Percentiles rank a stretch among this genome's conserved stretches.
These are phyloP conservation scores for Perognathus longimembris DNA, from an alignment of 2,113 vertebrate species.

Conservation along the genomic window DNA sequence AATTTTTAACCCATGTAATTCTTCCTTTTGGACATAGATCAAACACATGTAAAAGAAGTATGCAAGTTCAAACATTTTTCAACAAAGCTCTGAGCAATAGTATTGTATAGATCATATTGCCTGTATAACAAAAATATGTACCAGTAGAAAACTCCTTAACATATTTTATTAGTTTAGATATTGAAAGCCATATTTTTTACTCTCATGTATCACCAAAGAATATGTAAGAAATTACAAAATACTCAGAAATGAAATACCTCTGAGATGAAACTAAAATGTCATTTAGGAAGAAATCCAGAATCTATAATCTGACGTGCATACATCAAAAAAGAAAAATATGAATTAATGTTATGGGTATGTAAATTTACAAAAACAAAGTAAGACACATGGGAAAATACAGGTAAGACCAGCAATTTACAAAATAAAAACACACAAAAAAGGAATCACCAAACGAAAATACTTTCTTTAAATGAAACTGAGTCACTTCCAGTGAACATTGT, in stretches of 20 bases:
- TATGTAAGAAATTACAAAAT: neutral
- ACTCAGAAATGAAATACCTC: neutral
- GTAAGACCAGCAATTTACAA: neutral
- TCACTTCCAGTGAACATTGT: neutral
- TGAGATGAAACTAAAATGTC: neutral
- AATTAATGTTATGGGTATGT: neutral
- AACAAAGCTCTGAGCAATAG: neutral
- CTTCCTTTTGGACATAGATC: neutral
- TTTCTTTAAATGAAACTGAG: neutral
- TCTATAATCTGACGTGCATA: neutral
- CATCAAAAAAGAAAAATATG: neutral
- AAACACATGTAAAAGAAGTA: neutral
- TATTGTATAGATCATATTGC: neutral
- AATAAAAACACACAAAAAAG: neutral
- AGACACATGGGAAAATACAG: neutral
- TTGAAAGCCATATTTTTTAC: neutral
- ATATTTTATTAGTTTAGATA: neutral
- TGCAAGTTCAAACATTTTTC: neutral
- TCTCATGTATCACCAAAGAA: neutral
- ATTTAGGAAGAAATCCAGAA: neutral
- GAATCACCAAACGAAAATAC: neutral
- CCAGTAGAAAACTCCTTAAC: neutral
- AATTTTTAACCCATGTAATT: neutral
- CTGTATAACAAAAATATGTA: neutral
- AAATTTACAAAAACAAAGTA: neutral